Conservation (phyloP, 2,888 invertebrate genomes). For the Ferrisia virgata region DNA sequence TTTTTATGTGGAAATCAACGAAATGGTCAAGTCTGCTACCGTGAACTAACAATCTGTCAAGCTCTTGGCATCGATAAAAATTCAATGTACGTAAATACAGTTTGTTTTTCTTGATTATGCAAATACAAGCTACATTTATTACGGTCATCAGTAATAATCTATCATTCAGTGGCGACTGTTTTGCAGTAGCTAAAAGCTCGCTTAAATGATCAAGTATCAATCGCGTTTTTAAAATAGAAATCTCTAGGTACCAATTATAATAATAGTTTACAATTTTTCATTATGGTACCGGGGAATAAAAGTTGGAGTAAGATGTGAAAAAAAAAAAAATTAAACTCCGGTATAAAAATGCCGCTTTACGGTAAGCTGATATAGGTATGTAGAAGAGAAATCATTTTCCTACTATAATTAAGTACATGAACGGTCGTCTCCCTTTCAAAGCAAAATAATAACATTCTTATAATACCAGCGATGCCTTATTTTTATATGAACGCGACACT, state of each 20-base stretch:
- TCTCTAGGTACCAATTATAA: not conserved
- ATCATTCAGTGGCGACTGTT: not conserved
- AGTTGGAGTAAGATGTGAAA: not conserved
- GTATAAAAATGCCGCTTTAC: conserved; percentile 29
- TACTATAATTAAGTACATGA: conserved; percentile 43
- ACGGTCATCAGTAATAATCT: not conserved
- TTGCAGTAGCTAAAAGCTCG: not conserved
- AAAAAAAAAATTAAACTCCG: conserved; percentile 35
- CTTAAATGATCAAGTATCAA: conserved; percentile 4
- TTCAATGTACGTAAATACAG: not conserved
- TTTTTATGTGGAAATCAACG: no score
- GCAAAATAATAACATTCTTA: conserved; percentile 44
- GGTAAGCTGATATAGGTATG: conserved; percentile 33
- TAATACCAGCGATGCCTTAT: conserved; percentile 37
- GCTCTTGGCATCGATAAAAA: not conserved
- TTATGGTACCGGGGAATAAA: not conserved
- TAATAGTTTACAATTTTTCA: conserved; percentile 8
- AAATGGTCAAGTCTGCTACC: not conserved
- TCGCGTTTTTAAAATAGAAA: not conserved
- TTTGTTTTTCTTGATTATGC: not conserved
- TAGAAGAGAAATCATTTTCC: conserved; percentile 43
- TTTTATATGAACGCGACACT: conserved; percentile 35
- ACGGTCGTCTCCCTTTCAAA: conserved; percentile 42
- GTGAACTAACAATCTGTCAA: not conserved
- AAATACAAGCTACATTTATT: not conserved